Evolutionary conservation across 2,888 invertebrate species (phyloP).

Genomic region (Ochlodes sylvanus): DNA sequence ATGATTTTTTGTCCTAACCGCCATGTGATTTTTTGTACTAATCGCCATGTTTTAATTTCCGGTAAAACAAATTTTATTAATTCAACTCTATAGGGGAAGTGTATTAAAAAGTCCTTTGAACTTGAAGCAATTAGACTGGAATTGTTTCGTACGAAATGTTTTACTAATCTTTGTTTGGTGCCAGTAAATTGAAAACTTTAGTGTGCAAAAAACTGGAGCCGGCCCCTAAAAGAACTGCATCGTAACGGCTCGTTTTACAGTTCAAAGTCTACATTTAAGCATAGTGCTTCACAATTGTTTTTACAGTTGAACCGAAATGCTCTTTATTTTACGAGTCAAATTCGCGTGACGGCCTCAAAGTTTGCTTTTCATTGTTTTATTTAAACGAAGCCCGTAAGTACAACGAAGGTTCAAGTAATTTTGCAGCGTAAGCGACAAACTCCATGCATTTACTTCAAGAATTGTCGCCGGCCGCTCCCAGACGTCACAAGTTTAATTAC

Average conservation of each 20-base stretch:
- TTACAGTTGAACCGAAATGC: constrained; percentile 16
- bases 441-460: constrained; percentile 37
- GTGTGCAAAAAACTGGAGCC: constrained; percentile 15
- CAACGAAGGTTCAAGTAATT: constrained; percentile 14
- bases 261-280: constrained; percentile 34
- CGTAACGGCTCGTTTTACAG: constrained; percentile 14
- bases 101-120: constrained; percentile 5
- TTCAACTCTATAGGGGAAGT: background rate
- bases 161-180: constrained; percentile 26
- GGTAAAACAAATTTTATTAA: constrained; percentile 24
- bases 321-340: constrained; percentile 26
- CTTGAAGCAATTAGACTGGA: constrained; percentile 9
- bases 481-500: constrained; percentile 67
- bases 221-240: constrained; percentile 25
- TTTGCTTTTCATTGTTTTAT: constrained; percentile 31
- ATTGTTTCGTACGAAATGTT: constrained; percentile 11
- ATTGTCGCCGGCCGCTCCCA: constrained; percentile 40
- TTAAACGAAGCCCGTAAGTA: constrained; percentile 32
- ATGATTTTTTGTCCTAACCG: constrained; percentile 22
- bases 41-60: constrained; percentile 33
- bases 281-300: constrained; percentile 33
- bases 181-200: constrained; percentile 34
- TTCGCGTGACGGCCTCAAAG: constrained; percentile 26
- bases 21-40: constrained; percentile 26
- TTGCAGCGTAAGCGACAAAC: constrained; percentile 22